Evolutionary conservation across 2,797 vertebrate genomes (phyloP), one percentile per base, ranked within the genome.

Genomic region (Ara ararauna): DNA sequence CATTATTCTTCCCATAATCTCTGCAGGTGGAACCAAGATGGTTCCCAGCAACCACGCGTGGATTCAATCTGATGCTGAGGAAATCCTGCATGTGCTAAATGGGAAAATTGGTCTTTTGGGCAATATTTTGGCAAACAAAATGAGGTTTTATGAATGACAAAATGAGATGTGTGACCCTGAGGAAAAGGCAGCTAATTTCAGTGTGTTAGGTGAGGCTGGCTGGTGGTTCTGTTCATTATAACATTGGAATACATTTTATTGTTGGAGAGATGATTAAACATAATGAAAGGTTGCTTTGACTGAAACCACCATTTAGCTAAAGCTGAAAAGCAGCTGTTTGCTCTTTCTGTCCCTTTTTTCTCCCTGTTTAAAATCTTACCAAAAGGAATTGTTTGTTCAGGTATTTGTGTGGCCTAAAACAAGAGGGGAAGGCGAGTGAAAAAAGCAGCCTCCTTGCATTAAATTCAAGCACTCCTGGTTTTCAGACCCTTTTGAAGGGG

Each of bases 381-480:
- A 1, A 70, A 53, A 47, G 40, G 15, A 24, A 14, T 51, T 70
- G 24, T 17, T 60, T n/a, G 42, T 44, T 47, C n/a, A 75, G 51
- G 29, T 71, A 34, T 45, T 66, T 84, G 68, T 75, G 40, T 38
- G 64, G 40, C 29, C 32, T 13, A 40, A 71, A 71, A 51, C 10
- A 36, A 44, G 42, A 75, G 51, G 40, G 14, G 76, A 87, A 53
- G 53, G 18, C 23, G 42, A 54, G 26, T 5, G 9, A 62, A 48
- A 77, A 42, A 14, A 42, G 12, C 38, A 5, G 2, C 27, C 21
- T 36, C 18, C 40, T 53, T 38, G 21, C 34, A 23, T n/a, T 47
- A 29, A 68, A 67, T 21, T 26, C 40, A 20, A 58, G 9, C 14
- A 2, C 2, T 29, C 9, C 30, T 0, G 0, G 30, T 76, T 32